phyloP scores from a whole-genome alignment of 2,113 vertebrate genomes.

The Dipodomys spectabilis region DNA sequence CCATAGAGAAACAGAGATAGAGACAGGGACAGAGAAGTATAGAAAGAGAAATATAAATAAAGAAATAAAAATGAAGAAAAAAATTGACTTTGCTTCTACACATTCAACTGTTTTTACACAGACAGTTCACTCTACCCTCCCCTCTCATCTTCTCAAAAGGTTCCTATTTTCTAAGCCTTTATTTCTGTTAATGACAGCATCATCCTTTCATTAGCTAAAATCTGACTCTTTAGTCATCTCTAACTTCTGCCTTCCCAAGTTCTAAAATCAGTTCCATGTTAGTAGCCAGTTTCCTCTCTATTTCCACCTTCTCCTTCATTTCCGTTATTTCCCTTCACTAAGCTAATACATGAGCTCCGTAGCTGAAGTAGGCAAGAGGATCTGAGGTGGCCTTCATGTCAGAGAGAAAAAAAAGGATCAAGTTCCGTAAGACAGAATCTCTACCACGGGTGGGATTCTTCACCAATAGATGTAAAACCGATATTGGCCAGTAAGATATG shows the following conservation, averaged over 20 bases:
- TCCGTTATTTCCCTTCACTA: neutral
- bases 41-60: neutral
- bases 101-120: neutral
- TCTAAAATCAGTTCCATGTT: neutral
- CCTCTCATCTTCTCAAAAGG: neutral
- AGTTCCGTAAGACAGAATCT: neutral
- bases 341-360: neutral
- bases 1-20: too few species aligned
- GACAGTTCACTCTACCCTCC: neutral
- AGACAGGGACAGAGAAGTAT: too few species aligned
- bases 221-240: neutral
- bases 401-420: neutral
- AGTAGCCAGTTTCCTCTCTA: neutral
- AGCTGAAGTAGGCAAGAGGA: neutral
- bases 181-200: neutral
- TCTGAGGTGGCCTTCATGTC: neutral
- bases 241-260: neutral
- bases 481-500: neutral
- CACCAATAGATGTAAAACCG: neutral
- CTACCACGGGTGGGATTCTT: neutral
- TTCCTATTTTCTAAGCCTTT: neutral
- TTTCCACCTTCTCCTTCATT: neutral
- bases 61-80: neutral
- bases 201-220: constrained; percentile 46
- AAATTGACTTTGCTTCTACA: neutral